Evolutionary conservation across 1,140 invertebrate species (phyloP), one percentile per base, ranked within the genome.

Genomic region (Oscheius sp.): DNA sequence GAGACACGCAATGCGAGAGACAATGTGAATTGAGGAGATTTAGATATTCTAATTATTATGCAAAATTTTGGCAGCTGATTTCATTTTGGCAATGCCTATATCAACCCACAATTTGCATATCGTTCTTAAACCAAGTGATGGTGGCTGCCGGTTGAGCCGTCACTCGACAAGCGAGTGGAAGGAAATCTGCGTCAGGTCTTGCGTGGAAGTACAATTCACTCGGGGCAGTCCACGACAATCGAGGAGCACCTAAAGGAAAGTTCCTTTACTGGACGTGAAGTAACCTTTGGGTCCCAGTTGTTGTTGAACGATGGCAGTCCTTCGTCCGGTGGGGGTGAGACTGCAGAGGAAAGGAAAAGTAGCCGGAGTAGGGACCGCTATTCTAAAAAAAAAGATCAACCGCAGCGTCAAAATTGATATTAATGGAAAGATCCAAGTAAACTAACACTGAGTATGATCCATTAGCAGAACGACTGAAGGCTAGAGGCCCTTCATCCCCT

Each of bases 71-170:
- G n/a, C n/a, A n/a, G n/a, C n/a, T n/a, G n/a, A n/a, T n/a, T n/a
- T n/a, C n/a, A n/a, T n/a, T n/a, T n/a, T n/a, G n/a, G n/a, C n/a
- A n/a, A n/a, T n/a, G n/a, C 28, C 49, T 55, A 55, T 55, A 20
- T 63, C 23, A 26, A 68, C 72, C 42, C 2, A 74, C 72, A n/a
- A 68, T 59, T 62, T 74, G 63, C 4, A 74, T 34, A 18, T 68
- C 72, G 38, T 68, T 74, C 28, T 68, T 74, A 58, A 35, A 74
- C 72, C 72, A 74, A 1, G 58, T 35, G 10, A 74, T 65, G 28
- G 34, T 32, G 26, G 72, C 63, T 7, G 42, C 32, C 18, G 65
- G 64, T 35, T 62, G 65, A n/a, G 63, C 72, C n/a, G 45, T 32
- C 1, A 68, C 67, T 35, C 55, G 67, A 34, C 72, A 74, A 13